phyloP scores from a whole-genome alignment of 2,797 vertebrate species.

The Craterocephalus amniculus region DNA sequence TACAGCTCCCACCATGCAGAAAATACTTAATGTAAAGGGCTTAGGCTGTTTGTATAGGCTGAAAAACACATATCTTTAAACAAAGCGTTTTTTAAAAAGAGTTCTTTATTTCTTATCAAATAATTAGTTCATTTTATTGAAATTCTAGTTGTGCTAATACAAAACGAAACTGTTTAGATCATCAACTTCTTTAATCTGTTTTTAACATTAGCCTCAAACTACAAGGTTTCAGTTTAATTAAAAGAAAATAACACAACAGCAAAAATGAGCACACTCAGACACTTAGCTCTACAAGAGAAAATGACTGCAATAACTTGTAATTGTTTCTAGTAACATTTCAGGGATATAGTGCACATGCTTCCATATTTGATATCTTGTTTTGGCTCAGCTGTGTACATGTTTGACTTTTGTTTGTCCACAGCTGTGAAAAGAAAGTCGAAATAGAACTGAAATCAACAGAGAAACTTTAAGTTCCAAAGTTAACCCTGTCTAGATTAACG shows the following conservation, averaged over 20 bases:
- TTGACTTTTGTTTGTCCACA: background rate
- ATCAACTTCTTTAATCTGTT: background rate
- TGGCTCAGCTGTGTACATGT: background rate
- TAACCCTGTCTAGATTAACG: background rate
- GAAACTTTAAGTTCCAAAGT: slow-evolving; percentile 7
- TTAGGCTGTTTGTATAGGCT: slow-evolving; percentile 39
- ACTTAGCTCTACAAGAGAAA: background rate
- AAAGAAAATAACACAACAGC: too few relatives aligned
- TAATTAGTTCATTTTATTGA: background rate
- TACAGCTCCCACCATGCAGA: slow-evolving; percentile 52
- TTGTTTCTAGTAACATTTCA: too few relatives aligned
- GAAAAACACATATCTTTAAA: slow-evolving; percentile 17
- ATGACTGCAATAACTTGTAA: background rate
- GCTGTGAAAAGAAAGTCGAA: background rate
- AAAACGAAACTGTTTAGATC: background rate
- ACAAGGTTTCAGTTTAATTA: too few relatives aligned
- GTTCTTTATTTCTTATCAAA: too few relatives aligned
- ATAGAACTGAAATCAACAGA: background rate
- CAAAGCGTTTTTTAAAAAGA: background rate
- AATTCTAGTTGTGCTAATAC: background rate
- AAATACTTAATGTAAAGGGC: slow-evolving; percentile 44
- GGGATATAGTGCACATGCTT: too few relatives aligned
- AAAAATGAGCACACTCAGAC: too few relatives aligned
- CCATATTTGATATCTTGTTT: too few relatives aligned
- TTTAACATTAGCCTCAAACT: too few relatives aligned